Percentiles rank a stretch among this genome's conserved stretches.
phyloP scores from a whole-genome alignment of 2,113 vertebrate genomes.

The Terrapene triunguis region DNA sequence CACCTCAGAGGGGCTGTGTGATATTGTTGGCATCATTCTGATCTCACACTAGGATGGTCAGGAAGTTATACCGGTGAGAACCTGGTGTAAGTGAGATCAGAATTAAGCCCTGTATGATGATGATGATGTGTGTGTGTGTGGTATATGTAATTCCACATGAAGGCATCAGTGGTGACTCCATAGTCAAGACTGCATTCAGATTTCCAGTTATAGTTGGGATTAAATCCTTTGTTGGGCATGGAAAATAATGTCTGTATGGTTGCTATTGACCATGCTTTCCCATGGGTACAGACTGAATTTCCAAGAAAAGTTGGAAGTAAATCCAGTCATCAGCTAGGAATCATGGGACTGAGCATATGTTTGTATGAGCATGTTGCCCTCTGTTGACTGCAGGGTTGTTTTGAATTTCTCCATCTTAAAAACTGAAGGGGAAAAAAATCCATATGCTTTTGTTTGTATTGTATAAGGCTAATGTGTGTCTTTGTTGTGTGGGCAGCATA shows the following conservation, averaged over 20 bases:
- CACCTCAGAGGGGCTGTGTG: not conserved
- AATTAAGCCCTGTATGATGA: not conserved
- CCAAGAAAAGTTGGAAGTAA: not conserved
- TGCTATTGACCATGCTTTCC: not conserved
- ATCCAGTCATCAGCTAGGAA: not conserved
- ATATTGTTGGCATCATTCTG: not conserved
- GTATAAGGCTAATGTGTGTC: not conserved
- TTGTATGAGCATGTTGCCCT: not conserved
- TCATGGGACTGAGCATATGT: not conserved
- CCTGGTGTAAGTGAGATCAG: not conserved
- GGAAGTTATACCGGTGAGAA: not conserved
- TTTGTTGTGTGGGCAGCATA: not conserved
- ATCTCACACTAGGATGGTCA: not conserved
- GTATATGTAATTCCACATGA: not conserved
- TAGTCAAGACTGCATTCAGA: not conserved
- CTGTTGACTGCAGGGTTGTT: rapidly evolving
- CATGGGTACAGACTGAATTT: not conserved
- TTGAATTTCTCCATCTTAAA: rapidly evolving
- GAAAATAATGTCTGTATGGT: not conserved
- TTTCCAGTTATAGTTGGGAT: not conserved
- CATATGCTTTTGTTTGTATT: rapidly evolving
- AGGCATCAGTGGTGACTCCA: rapidly evolving
- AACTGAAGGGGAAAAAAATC: not conserved
- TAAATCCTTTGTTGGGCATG: not conserved
- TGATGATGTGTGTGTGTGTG: not conserved